Base-by-base conservation (phyloP, 2,888 invertebrate genomes). In the Carabus problematicus region DNA sequence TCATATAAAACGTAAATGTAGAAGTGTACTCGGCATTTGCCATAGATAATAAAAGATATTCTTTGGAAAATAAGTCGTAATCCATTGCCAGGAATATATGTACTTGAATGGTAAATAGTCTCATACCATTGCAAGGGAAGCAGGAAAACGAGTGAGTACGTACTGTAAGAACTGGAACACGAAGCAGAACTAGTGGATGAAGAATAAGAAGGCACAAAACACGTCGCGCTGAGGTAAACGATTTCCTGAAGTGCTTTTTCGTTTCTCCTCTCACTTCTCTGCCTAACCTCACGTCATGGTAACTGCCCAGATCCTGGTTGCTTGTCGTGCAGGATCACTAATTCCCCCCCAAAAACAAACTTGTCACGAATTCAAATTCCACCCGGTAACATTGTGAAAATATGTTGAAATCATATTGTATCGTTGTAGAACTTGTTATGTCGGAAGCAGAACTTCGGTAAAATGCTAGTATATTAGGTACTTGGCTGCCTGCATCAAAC, bases 211-310 rank as follows among this genome's bases (percentile, higher is more conserved):
- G 19, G 43, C 47, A 54, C 63, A 64, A 54, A 64, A 64, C 63
- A 64, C 42, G 18, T 16, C 55, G 41, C 52, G 54, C 63, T 39
- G 63, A 59, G 41, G 55, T 64, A 64, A 64, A 64, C 63, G 63
- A 64, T 64, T 64, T 64, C 52, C 47, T 63, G 59, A 59, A 63
- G 39, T 63, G 40, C 52, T 52, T 52, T 19, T 12, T 12, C 52
- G 16, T 16, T 52, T 52, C 14, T 16, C 9, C 52, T 19, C 45
- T 14, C 7, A 14, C 45, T 18, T 11, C 52, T n/a, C 12, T 4
- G 14, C 19, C 19, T 52, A 1, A 16, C 16, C 16, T n/a, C n/a
- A 16, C 12, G 52, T 19, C 9, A 49, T 3, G 49, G 14, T 14
- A 14, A 16, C 12, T 47, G 52, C 19, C 16, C 52, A 52, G 52